phyloP scores from a whole-genome alignment of 92 coral and sea anemone genomes.

The Heliopora coerulea region DNA sequence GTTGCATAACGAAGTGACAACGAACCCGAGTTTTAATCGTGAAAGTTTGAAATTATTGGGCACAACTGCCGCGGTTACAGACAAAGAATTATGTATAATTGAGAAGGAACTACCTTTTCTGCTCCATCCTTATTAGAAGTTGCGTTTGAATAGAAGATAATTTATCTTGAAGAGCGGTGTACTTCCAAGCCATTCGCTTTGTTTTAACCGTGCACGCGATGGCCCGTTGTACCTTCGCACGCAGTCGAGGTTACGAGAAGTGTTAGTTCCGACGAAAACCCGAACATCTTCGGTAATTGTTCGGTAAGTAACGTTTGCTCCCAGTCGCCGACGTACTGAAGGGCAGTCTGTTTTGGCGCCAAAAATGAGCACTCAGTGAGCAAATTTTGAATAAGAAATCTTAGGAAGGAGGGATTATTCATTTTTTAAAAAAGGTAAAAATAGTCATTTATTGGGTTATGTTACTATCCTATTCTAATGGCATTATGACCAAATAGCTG shows the following conservation, averaged over 20 bases:
- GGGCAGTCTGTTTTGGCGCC: too few relatives aligned
- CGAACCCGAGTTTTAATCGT: slow-evolving; percentile 14
- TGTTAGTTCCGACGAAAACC: background rate
- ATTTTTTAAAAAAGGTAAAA: too few relatives aligned
- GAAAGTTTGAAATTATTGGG: too few relatives aligned
- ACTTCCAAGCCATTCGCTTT: slow-evolving; percentile 56
- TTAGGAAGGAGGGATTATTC: too few relatives aligned
- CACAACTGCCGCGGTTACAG: too few relatives aligned
- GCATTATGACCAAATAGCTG: too few relatives aligned
- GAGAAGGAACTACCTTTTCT: slow-evolving; percentile 27
- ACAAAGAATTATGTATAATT: too few relatives aligned
- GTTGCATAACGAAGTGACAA: slow-evolving; percentile 12
- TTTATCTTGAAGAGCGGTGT: slow-evolving; percentile 44
- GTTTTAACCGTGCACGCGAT: slow-evolving; percentile 39
- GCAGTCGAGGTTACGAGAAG: background rate
- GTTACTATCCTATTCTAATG: too few relatives aligned
- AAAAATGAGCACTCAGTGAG: too few relatives aligned
- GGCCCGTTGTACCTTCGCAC: background rate
- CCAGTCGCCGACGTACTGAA: background rate
- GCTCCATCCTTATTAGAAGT: slow-evolving; percentile 30
- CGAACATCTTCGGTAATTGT: background rate
- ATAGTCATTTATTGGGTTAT: too few relatives aligned
- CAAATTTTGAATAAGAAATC: too few relatives aligned
- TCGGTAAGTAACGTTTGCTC: too few relatives aligned
- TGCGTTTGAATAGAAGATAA: slow-evolving; percentile 42